Evolutionary conservation across 1,140 invertebrate genomes (phyloP).

Genomic region (Epicauta chinensis): DNA sequence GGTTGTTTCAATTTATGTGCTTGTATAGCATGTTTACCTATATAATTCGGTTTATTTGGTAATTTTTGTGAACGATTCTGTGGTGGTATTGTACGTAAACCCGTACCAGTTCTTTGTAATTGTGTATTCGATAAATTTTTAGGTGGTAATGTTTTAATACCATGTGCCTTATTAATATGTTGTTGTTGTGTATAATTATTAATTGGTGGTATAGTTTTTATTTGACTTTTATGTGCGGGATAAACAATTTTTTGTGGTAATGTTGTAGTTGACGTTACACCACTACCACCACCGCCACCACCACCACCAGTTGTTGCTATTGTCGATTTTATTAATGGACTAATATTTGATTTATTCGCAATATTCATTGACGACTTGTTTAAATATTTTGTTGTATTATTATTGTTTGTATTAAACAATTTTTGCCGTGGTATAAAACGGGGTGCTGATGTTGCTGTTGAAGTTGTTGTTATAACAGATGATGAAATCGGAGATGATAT

Average conservation of each 20-base stretch:
- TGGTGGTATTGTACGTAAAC: conserved; percentile 38
- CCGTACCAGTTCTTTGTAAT: conserved; percentile 32
- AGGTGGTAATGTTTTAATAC: conserved; percentile 36
- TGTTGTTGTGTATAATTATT: conserved; percentile 20
- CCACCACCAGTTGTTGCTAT: neutral
- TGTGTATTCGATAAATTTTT: conserved; percentile 30
- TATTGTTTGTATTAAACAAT: conserved; percentile 22
- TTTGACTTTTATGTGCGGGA: conserved; percentile 32
- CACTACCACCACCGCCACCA: no score
- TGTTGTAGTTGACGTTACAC: conserved; percentile 7
- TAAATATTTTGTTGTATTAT: conserved; percentile 22
- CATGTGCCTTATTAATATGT: neutral
- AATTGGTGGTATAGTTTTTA: conserved; percentile 31
- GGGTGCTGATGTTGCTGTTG: conserved; percentile 4
- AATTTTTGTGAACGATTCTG: conserved; percentile 31
- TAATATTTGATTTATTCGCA: conserved; percentile 1
- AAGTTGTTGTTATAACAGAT: conserved; percentile 5
- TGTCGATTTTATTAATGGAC: conserved; percentile 7
- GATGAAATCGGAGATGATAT: neutral
- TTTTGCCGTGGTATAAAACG: conserved; percentile 19
- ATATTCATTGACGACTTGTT: conserved; percentile 21
- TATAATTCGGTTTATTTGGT: conserved; percentile 38
- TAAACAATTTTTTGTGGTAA: conserved; percentile 21
- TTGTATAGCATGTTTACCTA: conserved; percentile 42
- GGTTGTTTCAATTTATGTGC: conserved; percentile 36